Percentiles rank a stretch among this genome's conserved stretches.
phyloP scores from a whole-genome alignment of 2,888 invertebrate species.

The Rhagophthalmus giganteus region DNA sequence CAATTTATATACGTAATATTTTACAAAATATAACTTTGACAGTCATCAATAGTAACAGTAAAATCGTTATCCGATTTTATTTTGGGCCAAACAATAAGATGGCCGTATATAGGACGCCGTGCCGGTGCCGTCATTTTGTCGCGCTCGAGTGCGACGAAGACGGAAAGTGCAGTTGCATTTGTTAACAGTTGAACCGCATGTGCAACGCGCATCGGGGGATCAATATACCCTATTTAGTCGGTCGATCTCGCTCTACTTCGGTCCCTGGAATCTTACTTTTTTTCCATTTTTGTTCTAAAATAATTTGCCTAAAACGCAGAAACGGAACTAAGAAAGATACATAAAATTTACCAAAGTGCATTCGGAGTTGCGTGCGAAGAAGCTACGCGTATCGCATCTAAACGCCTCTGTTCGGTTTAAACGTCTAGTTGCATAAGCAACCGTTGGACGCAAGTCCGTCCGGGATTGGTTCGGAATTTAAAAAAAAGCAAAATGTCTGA shows the following conservation, averaged over 20 bases:
- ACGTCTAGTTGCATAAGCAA: conserved; percentile 21
- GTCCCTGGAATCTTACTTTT: too few species aligned
- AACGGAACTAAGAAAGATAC: not conserved
- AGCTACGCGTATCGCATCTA: too few species aligned
- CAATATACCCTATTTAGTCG: conserved; percentile 31
- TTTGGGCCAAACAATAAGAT: too few species aligned
- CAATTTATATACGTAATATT: too few species aligned
- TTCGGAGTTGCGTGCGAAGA: conserved; percentile 6
- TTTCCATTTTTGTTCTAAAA: conserved; percentile 1
- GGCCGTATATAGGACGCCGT: too few species aligned
- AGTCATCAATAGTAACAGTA: too few species aligned
- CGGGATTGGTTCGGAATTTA: conserved; percentile 19
- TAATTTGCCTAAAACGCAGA: conserved; percentile 6
- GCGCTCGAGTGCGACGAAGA: conserved; percentile 21
- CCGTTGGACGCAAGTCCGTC: conserved; percentile 22
- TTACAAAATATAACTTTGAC: too few species aligned
- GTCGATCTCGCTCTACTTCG: conserved; percentile 23
- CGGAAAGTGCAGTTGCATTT: conserved; percentile 32
- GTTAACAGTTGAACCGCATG: conserved; percentile 26
- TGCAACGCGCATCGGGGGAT: conserved; percentile 31
- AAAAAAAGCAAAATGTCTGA: conserved; percentile 27
- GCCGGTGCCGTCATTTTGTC: conserved; percentile 25
- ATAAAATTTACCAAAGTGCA: conserved; percentile 10
- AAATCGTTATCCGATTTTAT: too few species aligned
- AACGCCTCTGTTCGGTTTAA: too few species aligned